Percentiles rank a stretch among this genome's conserved stretches.
phyloP scores from a whole-genome alignment of 1,140 invertebrate species.

The Drosophila ambigua region DNA sequence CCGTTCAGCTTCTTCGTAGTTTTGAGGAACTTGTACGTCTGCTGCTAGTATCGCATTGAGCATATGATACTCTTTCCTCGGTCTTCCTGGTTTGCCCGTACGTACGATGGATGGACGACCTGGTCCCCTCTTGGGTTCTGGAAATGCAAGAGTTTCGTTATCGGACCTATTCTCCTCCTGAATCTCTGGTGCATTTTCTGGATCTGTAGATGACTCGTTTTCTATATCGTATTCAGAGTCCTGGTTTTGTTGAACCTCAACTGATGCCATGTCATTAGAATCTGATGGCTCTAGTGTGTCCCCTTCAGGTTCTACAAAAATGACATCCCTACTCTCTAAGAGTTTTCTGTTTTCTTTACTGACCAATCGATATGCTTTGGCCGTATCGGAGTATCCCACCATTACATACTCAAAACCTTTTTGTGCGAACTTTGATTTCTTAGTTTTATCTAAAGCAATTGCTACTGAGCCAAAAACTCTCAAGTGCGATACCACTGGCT shows the following conservation, averaged over 20 bases:
- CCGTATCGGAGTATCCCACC: not conserved
- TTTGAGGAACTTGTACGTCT: no score
- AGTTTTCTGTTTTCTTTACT: not conserved
- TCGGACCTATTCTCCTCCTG: not conserved
- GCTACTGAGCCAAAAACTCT: not conserved
- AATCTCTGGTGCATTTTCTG: no score
- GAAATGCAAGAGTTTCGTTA: not conserved
- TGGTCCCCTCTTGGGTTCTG: not conserved
- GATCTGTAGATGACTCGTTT: no score
- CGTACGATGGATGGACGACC: no score
- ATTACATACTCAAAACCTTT: not conserved
- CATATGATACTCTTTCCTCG: not conserved
- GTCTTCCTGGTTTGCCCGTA: not conserved
- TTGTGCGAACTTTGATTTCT: not conserved
- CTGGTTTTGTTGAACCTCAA: no score
- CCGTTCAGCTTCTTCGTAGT: no score
- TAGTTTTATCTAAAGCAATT: not conserved
- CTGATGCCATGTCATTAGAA: not conserved
- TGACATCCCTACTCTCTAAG: not conserved
- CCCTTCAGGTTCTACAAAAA: not conserved
- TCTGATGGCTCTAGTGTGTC: not conserved
- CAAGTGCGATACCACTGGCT: not conserved
- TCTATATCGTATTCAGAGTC: no score
- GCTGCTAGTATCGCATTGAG: no score
- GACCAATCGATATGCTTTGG: not conserved